Conservation (phyloP, 2,888 invertebrate genomes). For the Mesochorus sp. region DNA sequence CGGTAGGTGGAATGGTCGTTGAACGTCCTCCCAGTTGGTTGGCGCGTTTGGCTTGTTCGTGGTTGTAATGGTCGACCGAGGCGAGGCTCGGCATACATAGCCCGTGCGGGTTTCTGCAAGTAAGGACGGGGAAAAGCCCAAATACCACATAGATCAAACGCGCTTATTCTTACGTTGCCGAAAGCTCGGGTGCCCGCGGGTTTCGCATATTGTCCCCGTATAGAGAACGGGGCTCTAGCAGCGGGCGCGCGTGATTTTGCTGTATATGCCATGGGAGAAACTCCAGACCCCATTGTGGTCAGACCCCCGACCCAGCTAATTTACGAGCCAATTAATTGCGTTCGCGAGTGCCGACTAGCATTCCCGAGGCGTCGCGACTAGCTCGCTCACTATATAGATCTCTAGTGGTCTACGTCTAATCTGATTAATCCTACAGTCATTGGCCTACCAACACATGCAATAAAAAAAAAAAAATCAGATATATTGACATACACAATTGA, state of each 20-base stretch:
- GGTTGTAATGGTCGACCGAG: constrained; percentile 31
- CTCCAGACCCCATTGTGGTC: constrained; percentile 74
- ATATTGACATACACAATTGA: too few species aligned
- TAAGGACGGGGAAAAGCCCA: constrained; percentile 41
- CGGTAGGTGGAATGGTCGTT: background rate
- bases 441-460: too few species aligned
- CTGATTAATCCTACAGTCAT: background rate
- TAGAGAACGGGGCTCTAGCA: background rate
- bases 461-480: too few species aligned
- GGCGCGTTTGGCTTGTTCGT: constrained; percentile 9
- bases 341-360: constrained; percentile 44
- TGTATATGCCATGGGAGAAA: constrained; percentile 50
- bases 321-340: constrained; percentile 81
- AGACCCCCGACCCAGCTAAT: constrained; percentile 70
- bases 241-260: constrained; percentile 64
- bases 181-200: constrained; percentile 40
- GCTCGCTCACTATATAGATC: background rate
- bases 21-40: too few species aligned
- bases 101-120: background rate
- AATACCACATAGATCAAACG: constrained; percentile 80
- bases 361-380: constrained; percentile 58
- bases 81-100: constrained; percentile 13
- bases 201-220: background rate
- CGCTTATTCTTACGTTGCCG: constrained; percentile 75
- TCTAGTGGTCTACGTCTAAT: background rate